Base-by-base conservation (phyloP, 2,113 vertebrate species). In the Percopsis transmontana region DNA sequence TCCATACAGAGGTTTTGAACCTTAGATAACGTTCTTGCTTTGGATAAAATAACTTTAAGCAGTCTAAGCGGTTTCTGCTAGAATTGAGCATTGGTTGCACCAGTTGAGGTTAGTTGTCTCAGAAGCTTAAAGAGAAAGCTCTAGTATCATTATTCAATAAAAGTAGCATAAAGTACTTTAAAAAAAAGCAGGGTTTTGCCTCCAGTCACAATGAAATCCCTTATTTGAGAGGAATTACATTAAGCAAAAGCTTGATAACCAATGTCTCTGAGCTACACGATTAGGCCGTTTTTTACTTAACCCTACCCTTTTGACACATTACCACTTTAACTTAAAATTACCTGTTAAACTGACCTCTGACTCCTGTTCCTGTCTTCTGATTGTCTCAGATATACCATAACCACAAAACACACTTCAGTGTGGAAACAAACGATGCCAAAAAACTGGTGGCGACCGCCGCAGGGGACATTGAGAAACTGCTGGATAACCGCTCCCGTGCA, bases 401-500 rank as follows among this genome's bases (percentile, higher is more conserved):
- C 47, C 92, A 97, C 68, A 90, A 39, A 78, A 59, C 84, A 5
- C 79, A 94, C 72, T 99, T 95, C 88, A 94, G 84, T 0, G 93
- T 99, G 70, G 93, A 95, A 76, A 79, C 91, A 52, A 99, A 99
- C 85, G 92, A 96, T 41, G 92, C 96, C 33, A 85, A 66, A 10
- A 81, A 95, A 16, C 89, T 99, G 74, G 96, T 99, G 74, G 90
- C 91, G 79, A 92, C 92, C 38, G 96, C 97, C 76, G 94, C 97
- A 13, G 90, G 90, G 70, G 92, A 97, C 63, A 98, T 99, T 19
- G 95, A 98, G 83, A 95, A 89, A 24, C 93, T 99, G 58, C 90
- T 99, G 27, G 91, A 86, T 53, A 97, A 95, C 55, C 93, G 96
- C 61, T 96, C 96, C 2, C 87, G 89, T 81, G 96, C 97, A 39